Evolutionary conservation across 2,797 vertebrate genomes (phyloP), one percentile per base, ranked within the genome.

Genomic region (Rhabdophis nuchalis): DNA sequence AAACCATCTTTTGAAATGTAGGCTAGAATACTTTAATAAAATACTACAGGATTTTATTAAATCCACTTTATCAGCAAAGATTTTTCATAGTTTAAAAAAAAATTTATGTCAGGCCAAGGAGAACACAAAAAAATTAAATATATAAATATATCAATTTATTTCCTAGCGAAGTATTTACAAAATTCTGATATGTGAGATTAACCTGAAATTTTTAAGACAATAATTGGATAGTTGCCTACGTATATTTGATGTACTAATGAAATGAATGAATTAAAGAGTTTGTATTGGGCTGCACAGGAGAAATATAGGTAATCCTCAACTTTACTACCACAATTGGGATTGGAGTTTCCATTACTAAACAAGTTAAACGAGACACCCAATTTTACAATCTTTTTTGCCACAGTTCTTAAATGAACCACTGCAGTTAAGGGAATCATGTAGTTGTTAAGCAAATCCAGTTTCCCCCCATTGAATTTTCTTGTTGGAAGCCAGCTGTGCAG

Each of bases 1-100:
- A 94, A 93, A 18, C 92, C 91, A 90, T 89, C 32, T 93, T 90
- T 92, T 88, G n/a, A 89, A 89, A 53, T 77, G 88, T 91, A 94
- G 56, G 29, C 88, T 85, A 57, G 61, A 87, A 90, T 29, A 92
- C 6, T 18, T 72, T 9, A 72, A 72, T 72, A 72, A 72, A 72
- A 72, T 72, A 72, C 12, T 18, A 72, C 16, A 72, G 32, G 32
- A 32, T 94, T 94, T 92, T 87, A 52, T 86, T 93, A 87, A 41
- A 91, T 91, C 0, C 0, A 32, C 46, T 68, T 82, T 77, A 72
- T 36, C 36, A 13, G 16, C 12, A 82, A 82, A 82, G 3, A 82
- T 82, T 46, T 82, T 46, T 36, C 36, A 82, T 82, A 11, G 36
- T 82, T 82, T 82, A 82, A 46, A 50, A 50, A 50, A 50, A 50